Percentiles rank a stretch among this genome's conserved stretches.
phyloP scores from a whole-genome alignment of 2,113 vertebrate species.

The Heloderma charlesbogerti region DNA sequence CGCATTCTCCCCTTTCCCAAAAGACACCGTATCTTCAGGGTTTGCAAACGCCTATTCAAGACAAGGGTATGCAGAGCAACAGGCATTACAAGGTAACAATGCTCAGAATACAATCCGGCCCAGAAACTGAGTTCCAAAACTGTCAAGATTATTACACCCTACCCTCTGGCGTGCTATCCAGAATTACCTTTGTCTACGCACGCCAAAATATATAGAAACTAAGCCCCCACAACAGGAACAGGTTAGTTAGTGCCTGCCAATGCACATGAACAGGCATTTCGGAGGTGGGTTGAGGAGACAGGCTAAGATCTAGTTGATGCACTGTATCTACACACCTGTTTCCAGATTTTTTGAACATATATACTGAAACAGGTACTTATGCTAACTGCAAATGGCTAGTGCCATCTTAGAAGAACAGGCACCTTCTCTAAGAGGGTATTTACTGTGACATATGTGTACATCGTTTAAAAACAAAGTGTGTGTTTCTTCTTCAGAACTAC shows the following conservation, averaged over 20 bases:
- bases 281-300: not conserved
- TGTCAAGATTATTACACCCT: not conserved
- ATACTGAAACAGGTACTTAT: no score
- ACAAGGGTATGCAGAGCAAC: not conserved
- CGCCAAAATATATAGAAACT: not conserved
- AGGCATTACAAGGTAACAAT: constrained; percentile 2
- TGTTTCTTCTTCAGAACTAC: no score
- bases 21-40: constrained; percentile 75
- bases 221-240: not conserved
- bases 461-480: no score
- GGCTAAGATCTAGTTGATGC: not conserved
- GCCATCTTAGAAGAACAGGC: no score
- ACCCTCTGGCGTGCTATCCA: not conserved
- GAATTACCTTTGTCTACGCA: not conserved
- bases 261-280: not conserved
- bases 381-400: no score
- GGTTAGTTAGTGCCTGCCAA: not conserved
- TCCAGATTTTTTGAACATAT: not conserved
- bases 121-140: not conserved
- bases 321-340: not conserved
- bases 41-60: constrained; percentile 83
- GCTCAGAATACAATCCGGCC: not conserved
- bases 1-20: constrained; percentile 68
- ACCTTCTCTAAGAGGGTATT: no score
- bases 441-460: no score